A percentile compares a stretch with the other conserved stretches of the same genome.
phyloP scores from a whole-genome alignment of 2,888 invertebrate species.

The Pogonocherus hispidulus region DNA sequence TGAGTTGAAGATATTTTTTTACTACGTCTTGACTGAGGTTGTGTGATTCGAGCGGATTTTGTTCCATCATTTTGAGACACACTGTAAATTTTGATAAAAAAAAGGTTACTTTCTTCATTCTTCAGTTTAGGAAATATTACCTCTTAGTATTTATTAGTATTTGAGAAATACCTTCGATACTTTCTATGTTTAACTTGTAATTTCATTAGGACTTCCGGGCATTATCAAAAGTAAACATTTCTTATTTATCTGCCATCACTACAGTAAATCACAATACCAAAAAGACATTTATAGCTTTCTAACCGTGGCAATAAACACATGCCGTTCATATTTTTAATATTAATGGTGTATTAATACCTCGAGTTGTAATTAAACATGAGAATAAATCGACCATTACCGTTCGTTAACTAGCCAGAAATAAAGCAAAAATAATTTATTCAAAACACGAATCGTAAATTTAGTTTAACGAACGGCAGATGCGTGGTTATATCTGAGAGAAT shows the following conservation, averaged over 20 bases:
- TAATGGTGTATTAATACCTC: slow-evolving; percentile 27
- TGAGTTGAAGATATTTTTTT: too few relatives aligned
- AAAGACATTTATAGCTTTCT: slow-evolving; percentile 20
- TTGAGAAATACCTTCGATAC: too few relatives aligned
- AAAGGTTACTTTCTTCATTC: too few relatives aligned
- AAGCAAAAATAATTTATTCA: slow-evolving; percentile 26
- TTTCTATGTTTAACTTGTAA: neutral
- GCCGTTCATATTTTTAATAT: slow-evolving; percentile 11
- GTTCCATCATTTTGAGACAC: too few relatives aligned
- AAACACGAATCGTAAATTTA: slow-evolving; percentile 28
- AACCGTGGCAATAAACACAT: slow-evolving; percentile 17
- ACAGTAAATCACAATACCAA: slow-evolving; percentile 17
- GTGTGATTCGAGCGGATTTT: too few relatives aligned
- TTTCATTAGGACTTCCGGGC: neutral
- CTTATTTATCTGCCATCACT: slow-evolving; percentile 16
- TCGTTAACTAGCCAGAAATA: slow-evolving; percentile 28
- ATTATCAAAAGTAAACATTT: neutral
- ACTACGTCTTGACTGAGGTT: too few relatives aligned
- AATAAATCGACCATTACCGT: slow-evolving; percentile 17
- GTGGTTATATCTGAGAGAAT: neutral
- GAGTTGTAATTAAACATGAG: slow-evolving; percentile 20
- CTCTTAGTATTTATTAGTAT: too few relatives aligned
- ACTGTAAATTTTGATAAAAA: too few relatives aligned
- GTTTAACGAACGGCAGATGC: slow-evolving; percentile 27
- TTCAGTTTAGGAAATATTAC: too few relatives aligned